Evolutionary conservation across 2,888 invertebrate species (phyloP), one percentile per base, ranked within the genome.

Genomic region (Spilosoma lubricipeda): DNA sequence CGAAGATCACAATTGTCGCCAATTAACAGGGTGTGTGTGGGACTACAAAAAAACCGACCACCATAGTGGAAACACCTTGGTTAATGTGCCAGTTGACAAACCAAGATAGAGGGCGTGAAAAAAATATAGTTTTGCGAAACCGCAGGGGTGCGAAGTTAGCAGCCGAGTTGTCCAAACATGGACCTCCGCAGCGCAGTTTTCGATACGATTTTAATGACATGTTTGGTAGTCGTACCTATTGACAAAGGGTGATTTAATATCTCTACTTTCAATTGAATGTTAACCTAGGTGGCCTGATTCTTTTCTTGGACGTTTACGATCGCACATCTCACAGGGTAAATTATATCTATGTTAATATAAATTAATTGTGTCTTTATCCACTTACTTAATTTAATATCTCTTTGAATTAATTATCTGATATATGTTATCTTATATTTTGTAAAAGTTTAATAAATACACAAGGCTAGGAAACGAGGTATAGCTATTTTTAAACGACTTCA

Each of bases 61-160:
- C 95, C 95, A 85, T 85, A 84, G 90, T 89, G 90, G 88, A 88
- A 91, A 94, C 94, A 95, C 94, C 94, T 94, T 93, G 93, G 93
- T 88, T 95, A 95, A 95, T 94, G 94, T 95, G 93, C 87, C 89
- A 93, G 94, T 91, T 95, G 95, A 95, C 94, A 94, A 90, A 91
- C 93, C 89, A 86, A 91, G 91, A 88, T 89, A 87, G 80, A 86
- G 82, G 86, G 83, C 80, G 86, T 84, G 90, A 90, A 93, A 92
- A 91, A 89, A 89, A 85, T 80, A 85, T 82, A 85, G 87, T 88
- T 89, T 91, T 86, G 90, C 90, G 86, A 90, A 93, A 89, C 94
- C 91, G 83, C 93, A 91, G 94, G 95, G 94, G 93, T 89, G 92
- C 90, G 78, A 81, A 78, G 80, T 85, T 86, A 91, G 90, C 90